A percentile compares a stretch with the other conserved stretches of the same genome.
These are phyloP conservation scores for Dryomyza anilis DNA, from an alignment of 2,888 invertebrate genomes.

Conservation along the genomic window DNA sequence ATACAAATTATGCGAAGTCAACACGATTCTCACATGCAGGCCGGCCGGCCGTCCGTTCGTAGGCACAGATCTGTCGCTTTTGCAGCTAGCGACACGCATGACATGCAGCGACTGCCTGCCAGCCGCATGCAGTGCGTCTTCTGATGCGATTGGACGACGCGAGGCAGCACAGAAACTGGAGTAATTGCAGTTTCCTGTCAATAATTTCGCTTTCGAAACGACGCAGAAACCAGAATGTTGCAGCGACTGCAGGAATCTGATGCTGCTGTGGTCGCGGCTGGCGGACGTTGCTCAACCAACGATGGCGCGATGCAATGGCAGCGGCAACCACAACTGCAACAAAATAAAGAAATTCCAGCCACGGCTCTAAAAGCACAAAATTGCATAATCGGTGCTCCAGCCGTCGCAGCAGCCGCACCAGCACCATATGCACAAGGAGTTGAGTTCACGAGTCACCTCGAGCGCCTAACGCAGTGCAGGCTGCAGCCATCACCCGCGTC, in stretches of 20 bases:
- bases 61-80: neutral
- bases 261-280: neutral
- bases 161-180: conserved; percentile 5
- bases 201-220: conserved; percentile 20
- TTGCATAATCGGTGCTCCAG: conserved; percentile 26
- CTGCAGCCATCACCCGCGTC: neutral
- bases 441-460: conserved; percentile 26
- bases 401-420: conserved; percentile 28
- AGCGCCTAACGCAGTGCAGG: neutral
- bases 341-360: conserved; percentile 14
- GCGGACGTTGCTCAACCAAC: neutral
- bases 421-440: conserved; percentile 29
- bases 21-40: neutral
- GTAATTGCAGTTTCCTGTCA: conserved; percentile 24
- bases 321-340: neutral
- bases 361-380: conserved; percentile 19
- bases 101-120: neutral
- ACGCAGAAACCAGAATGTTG: conserved; percentile 13
- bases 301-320: neutral
- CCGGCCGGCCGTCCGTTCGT: neutral
- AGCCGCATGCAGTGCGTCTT: neutral
- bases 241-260: neutral
- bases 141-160: neutral
- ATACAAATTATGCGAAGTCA: neutral
- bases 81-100: neutral